Conservation (phyloP, 1,140 invertebrate species). For the Pachyrhynchus sulphureomaculatus region DNA sequence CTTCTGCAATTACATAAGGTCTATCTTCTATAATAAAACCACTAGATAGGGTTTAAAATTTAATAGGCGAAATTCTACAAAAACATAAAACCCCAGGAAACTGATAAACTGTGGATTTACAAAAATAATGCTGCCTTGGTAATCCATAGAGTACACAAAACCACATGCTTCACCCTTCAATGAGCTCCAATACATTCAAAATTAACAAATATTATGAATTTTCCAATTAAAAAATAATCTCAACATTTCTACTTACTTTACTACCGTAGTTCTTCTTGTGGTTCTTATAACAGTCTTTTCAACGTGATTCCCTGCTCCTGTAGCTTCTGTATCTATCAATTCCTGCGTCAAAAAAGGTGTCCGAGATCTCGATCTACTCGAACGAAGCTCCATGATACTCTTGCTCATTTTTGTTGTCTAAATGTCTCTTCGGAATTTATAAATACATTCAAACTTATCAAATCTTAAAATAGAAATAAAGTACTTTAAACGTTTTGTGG, state of each 20-base stretch:
- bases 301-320: slow-evolving; percentile 54
- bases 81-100: no score
- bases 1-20: no score
- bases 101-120: no score
- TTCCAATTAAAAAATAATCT: no score
- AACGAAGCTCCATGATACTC: slow-evolving; percentile 38
- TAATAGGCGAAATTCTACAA: no score
- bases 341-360: slow-evolving; percentile 60
- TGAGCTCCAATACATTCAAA: no score
- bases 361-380: slow-evolving; percentile 60
- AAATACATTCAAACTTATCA: slow-evolving; percentile 11
- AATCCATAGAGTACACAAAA: no score
- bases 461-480: slow-evolving; percentile 19
- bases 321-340: slow-evolving; percentile 57
- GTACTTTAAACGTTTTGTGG: neutral
- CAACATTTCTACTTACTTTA: slow-evolving; percentile 22
- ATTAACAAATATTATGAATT: no score
- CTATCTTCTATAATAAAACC: no score
- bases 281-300: slow-evolving; percentile 41
- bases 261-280: slow-evolving; percentile 30
- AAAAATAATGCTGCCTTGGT: no score
- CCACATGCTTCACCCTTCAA: no score
- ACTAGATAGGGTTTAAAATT: no score
- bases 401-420: slow-evolving; percentile 16
- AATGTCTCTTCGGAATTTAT: neutral